A percentile compares a stretch with the other conserved stretches of the same genome.
Evolutionary conservation across 2,113 vertebrate genomes (phyloP).

Genomic region (Megatriorchis doriae): DNA sequence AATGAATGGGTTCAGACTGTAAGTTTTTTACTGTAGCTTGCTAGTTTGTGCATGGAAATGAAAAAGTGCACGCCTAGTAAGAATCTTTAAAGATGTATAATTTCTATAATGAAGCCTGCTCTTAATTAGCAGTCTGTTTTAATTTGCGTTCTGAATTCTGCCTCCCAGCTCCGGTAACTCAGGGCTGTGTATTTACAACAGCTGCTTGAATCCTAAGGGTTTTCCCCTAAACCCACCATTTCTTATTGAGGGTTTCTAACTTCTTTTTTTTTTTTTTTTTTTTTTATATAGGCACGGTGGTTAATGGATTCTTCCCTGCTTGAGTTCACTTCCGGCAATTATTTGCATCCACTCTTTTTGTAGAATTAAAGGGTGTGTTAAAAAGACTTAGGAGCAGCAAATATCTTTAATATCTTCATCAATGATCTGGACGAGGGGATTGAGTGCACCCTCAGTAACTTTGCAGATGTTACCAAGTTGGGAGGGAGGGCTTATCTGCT

Average conservation of each 20-base stretch:
- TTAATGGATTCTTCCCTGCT: neutral
- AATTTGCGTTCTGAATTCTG: neutral
- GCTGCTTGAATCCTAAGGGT: neutral
- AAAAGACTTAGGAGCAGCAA: neutral
- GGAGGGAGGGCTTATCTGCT: too few relatives aligned
- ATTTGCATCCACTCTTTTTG: conserved; percentile 11
- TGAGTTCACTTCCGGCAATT: neutral
- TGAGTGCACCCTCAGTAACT: too few relatives aligned
- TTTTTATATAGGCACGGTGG: neutral
- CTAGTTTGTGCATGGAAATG: neutral
- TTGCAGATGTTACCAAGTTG: too few relatives aligned
- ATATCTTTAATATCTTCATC: too few relatives aligned
- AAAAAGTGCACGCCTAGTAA: neutral
- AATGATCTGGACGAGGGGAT: too few relatives aligned
- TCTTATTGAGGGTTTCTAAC: neutral
- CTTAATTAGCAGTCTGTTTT: conserved; percentile 1
- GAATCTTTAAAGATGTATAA: neutral
- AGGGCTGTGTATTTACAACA: neutral
- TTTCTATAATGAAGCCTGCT: neutral
- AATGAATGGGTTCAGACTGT: neutral
- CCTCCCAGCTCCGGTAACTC: neutral
- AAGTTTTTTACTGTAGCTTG: neutral
- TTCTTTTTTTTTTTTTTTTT: neutral
- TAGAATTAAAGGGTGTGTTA: conserved; percentile 25
- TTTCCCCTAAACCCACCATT: neutral